Base-by-base conservation (phyloP, 2,888 invertebrate species). In the Cataglyphis rosenhaueri region DNA sequence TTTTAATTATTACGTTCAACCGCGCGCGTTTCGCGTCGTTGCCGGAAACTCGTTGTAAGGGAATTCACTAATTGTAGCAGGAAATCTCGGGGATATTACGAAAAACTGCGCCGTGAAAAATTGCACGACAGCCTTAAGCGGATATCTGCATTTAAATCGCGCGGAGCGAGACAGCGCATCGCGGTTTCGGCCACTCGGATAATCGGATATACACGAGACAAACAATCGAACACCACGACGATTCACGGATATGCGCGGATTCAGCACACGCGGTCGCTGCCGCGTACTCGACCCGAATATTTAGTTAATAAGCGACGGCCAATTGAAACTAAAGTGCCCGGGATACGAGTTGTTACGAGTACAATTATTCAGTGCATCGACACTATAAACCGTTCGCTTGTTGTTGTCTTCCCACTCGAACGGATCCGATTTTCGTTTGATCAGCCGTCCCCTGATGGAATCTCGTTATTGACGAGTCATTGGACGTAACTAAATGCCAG, bases 281-380 rank as follows among this genome's bases (percentile, higher is more conserved):
- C 70, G 21, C 70, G 21, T 55, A 75, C 75, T 81, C 81, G 81
- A 81, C 65, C 75, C 76, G 82, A 76, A 82, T 82, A 82, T 82
- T 82, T 74, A 65, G 82, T 75, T 82, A 82, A 82, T 82, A 75
- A 75, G 82, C 57, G 59, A 65, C 75, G 75, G 25, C 55, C 82
- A 65, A 82, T 82, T 82, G 82, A 76, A 76, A 66, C 75, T 82
- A 82, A 75, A 82, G 76, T 62, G 59, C 57, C 35, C 66, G 82
- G 41, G 44, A 35, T 75, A 75, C 65, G 25, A 64, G 55, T 76
- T 76, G 68, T 66, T 76, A 76, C 68, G 71, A 83, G 70, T 83
- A 57, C 83, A 68, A 83, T 83, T 71, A 81, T 83, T 76, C 57
- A 52, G 55, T 35, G 38, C 65, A 52, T 38, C 57, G 57, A 55